A percentile compares a stretch with the other conserved stretches of the same genome.
Conservation (phyloP, 2,113 vertebrate species). For the Proteles cristata region DNA sequence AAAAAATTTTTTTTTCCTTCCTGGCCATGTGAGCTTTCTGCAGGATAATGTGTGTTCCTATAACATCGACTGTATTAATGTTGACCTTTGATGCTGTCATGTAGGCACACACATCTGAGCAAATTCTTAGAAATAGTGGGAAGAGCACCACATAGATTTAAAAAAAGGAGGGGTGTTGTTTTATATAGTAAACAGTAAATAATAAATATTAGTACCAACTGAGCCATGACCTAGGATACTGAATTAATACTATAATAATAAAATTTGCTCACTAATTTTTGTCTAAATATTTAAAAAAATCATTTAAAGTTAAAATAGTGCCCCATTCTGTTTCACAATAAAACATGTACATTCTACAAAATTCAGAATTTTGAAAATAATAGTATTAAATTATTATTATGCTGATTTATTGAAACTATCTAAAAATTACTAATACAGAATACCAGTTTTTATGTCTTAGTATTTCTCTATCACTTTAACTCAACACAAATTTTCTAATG, state of each 20-base stretch:
- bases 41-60: background rate
- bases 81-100: background rate
- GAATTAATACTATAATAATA: background rate
- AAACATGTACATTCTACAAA: background rate
- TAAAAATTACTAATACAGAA: background rate
- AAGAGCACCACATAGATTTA: background rate
- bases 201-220: background rate
- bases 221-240: background rate
- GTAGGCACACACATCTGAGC: background rate
- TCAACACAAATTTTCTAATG: background rate
- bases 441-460: background rate
- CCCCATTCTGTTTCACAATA: background rate
- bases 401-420: background rate
- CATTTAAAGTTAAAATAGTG: background rate
- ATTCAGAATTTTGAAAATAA: conserved; percentile 18
- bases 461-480: background rate
- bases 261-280: background rate
- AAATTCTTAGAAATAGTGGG: background rate
- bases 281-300: background rate
- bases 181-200: background rate
- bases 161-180: background rate
- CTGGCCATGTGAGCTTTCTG: background rate
- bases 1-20: background rate
- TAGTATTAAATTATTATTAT: background rate
- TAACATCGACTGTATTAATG: background rate